Conservation (phyloP, 2,797 vertebrate species). For the Pteronotus mesoamericanus region DNA sequence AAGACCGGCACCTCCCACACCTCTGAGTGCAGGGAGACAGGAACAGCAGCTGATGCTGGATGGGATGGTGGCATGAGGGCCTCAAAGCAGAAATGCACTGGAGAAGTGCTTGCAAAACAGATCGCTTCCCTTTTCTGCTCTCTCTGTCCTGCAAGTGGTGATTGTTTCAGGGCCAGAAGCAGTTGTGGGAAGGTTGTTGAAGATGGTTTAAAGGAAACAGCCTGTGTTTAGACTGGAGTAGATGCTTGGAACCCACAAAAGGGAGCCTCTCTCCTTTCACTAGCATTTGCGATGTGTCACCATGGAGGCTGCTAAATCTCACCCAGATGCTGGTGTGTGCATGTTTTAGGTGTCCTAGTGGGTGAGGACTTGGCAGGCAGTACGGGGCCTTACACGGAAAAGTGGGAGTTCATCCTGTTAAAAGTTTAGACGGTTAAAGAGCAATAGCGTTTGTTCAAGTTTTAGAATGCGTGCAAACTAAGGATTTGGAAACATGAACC, state of each 20-base stretch:
- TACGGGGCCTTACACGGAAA: background rate
- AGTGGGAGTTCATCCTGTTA: background rate
- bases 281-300: constrained; percentile 48
- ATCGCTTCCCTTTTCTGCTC: constrained; percentile 63
- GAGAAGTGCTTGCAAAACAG: constrained; percentile 30
- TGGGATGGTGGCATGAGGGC: background rate
- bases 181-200: constrained; percentile 55
- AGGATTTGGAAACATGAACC: background rate
- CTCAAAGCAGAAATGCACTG: constrained; percentile 45
- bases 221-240: constrained; percentile 69
- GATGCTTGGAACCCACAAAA: constrained; percentile 45
- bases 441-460: background rate
- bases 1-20: background rate
- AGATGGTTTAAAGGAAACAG: constrained; percentile 55
- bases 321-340: constrained; percentile 41
- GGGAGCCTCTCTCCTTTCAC: constrained; percentile 45
- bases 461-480: constrained; percentile 29
- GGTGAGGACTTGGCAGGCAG: constrained; percentile 37
- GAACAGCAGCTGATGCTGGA: background rate
- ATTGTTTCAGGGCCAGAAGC: constrained; percentile 47
- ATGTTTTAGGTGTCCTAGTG: constrained; percentile 38
- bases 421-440: constrained; percentile 47
- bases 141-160: constrained; percentile 9
- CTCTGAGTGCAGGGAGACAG: background rate
- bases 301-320: constrained; percentile 34